Percentiles rank a stretch among this genome's conserved stretches.
Conservation (phyloP, 2,888 invertebrate species). For the Buathra laborator region DNA sequence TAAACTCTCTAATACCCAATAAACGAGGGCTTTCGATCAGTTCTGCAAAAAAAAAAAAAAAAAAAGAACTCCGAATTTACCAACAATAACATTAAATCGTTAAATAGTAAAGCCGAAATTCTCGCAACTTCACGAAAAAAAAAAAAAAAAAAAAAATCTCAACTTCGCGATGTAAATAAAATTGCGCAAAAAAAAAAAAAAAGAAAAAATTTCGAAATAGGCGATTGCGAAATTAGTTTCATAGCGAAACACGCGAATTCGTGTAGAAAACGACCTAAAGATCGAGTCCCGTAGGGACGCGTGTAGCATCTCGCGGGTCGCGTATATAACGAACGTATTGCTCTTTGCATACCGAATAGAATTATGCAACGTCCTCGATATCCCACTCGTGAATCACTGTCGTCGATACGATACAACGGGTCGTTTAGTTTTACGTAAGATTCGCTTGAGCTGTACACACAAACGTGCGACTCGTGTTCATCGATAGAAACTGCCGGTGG, state of each 20-base stretch:
- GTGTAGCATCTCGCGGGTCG: constrained; percentile 20
- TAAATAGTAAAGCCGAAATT: neutral
- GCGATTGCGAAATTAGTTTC: neutral
- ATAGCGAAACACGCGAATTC: neutral
- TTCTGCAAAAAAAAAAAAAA: neutral
- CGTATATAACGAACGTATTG: constrained; percentile 44
- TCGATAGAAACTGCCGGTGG: constrained; percentile 33
- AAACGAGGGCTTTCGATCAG: constrained; percentile 18
- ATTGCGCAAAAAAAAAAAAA: neutral
- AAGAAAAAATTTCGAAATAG: constrained; percentile 11
- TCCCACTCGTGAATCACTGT: constrained; percentile 68
- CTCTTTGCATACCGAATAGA: constrained; percentile 65
- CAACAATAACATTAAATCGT: neutral
- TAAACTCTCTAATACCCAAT: neutral
- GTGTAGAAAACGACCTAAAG: neutral
- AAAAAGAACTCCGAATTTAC: too few relatives aligned
- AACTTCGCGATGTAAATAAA: neutral
- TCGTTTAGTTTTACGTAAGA: constrained; percentile 68
- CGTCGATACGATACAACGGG: constrained; percentile 61
- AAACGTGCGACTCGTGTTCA: neutral
- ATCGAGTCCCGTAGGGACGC: neutral
- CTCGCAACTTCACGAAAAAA: neutral
- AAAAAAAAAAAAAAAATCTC: neutral
- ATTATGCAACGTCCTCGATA: constrained; percentile 71
- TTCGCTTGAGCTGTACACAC: constrained; percentile 42